Evolutionary conservation across 2,888 invertebrate species (phyloP).

Genomic region (Liposcelis brunnea): DNA sequence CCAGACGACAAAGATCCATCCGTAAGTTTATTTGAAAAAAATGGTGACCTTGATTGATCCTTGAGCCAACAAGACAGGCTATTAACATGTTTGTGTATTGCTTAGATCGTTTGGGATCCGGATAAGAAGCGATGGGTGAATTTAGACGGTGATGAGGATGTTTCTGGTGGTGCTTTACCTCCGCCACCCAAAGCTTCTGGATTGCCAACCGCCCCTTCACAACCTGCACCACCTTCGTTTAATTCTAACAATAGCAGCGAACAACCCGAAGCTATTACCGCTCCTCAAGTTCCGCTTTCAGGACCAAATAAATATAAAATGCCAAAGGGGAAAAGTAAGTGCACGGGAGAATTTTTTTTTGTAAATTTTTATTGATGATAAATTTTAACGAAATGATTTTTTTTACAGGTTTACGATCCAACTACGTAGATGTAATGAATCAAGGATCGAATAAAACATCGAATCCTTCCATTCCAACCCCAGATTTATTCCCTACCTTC

Average conservation of each 20-base stretch:
- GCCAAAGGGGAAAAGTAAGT: slow-evolving; percentile 57
- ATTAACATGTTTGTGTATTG: slow-evolving; percentile 12
- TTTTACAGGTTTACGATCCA: slow-evolving; percentile 54
- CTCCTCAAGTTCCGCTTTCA: slow-evolving; percentile 11
- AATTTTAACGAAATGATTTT: slow-evolving; percentile 13
- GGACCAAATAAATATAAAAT: slow-evolving; percentile 57
- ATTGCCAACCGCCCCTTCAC: slow-evolving; percentile 14
- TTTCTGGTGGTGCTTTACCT: slow-evolving; percentile 32
- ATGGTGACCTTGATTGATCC: too few species aligned
- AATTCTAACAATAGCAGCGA: slow-evolving; percentile 4
- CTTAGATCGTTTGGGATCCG: slow-evolving; percentile 83
- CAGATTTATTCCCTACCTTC: slow-evolving; percentile 24
- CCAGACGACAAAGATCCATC: slow-evolving; percentile 88
- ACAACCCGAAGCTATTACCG: background rate
- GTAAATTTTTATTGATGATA: background rate
- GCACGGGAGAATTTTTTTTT: too few species aligned
- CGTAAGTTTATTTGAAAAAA: slow-evolving; percentile 49
- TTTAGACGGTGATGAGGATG: slow-evolving; percentile 52
- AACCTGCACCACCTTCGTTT: slow-evolving; percentile 9
- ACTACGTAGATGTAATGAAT: slow-evolving; percentile 83
- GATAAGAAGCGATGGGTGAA: slow-evolving; percentile 76
- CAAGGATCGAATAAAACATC: slow-evolving; percentile 31
- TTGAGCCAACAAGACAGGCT: slow-evolving; percentile 8
- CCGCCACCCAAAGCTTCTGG: slow-evolving; percentile 56
- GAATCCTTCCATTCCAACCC: slow-evolving; percentile 22